Conservation (phyloP, 2,888 invertebrate genomes). For the Polymixis flavicincta region DNA sequence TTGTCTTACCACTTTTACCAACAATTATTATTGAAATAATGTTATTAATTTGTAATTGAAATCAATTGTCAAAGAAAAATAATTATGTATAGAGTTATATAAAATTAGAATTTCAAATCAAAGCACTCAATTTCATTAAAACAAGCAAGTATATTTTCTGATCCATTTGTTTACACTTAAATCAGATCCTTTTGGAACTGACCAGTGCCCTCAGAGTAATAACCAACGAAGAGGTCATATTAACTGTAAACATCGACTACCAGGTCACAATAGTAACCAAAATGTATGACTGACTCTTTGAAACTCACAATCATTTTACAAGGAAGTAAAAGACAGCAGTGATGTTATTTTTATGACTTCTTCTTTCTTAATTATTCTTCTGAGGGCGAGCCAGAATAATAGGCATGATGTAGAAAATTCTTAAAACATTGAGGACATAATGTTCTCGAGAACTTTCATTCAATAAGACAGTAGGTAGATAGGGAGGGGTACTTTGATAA, state of each 20-base stretch:
- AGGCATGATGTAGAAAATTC: background rate
- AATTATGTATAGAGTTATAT: background rate
- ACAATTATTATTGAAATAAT: background rate
- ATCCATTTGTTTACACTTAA: background rate
- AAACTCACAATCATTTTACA: background rate
- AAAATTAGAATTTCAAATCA: background rate
- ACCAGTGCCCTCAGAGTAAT: constrained; percentile 6
- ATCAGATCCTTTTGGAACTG: background rate
- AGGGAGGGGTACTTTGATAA: background rate
- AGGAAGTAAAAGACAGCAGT: too few relatives aligned
- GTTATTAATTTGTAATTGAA: background rate
- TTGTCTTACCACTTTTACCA: background rate
- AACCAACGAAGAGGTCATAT: constrained; percentile 1
- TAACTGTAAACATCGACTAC: background rate
- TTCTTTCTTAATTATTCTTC: constrained; percentile 9
- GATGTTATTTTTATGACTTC: background rate
- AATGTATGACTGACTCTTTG: background rate
- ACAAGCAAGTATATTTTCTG: background rate
- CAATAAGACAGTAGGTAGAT: background rate
- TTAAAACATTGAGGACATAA: background rate
- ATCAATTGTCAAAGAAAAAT: too few relatives aligned
- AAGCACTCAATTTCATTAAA: background rate
- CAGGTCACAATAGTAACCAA: background rate
- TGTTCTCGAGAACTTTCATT: background rate
- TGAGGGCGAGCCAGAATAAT: background rate